These are phyloP conservation scores for Morinoia aosen DNA, from an alignment of 2,888 invertebrate species.

Conservation along the genomic window DNA sequence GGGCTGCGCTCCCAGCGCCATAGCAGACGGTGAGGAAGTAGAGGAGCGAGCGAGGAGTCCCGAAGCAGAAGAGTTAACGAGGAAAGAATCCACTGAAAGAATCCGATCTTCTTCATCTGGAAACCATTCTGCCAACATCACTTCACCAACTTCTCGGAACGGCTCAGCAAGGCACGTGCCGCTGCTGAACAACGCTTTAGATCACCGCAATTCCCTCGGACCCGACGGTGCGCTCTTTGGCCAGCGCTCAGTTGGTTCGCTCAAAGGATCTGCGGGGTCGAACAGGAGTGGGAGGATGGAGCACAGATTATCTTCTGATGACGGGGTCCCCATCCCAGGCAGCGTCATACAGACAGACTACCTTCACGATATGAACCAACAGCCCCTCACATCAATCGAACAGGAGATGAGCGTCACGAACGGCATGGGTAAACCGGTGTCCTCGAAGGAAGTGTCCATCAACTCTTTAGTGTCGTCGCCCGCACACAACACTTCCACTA, in stretches of 20 bases:
- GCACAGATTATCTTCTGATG: background rate
- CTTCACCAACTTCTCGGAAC: background rate
- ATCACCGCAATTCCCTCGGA: background rate
- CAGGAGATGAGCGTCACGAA: background rate
- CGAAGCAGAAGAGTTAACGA: background rate
- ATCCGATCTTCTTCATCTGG: background rate
- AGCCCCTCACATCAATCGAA: background rate
- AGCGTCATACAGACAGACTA: background rate
- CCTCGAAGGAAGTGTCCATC: background rate
- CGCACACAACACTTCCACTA: background rate
- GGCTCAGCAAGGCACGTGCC: background rate
- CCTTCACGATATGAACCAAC: background rate
- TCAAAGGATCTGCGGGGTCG: background rate
- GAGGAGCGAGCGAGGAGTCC: background rate
- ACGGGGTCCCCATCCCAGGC: background rate
- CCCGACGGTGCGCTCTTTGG: background rate
- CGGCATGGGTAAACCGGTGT: background rate
- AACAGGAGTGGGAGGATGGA: background rate
- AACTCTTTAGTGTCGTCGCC: background rate
- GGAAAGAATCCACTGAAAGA: background rate
- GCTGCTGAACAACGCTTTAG: background rate
- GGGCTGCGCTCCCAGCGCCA: slow-evolving; percentile 20
- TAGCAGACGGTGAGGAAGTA: slow-evolving; percentile 1
- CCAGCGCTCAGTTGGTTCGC: background rate
- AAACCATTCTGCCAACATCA: background rate